These are phyloP conservation scores for Phorcus lineatus DNA, from an alignment of 2,888 invertebrate species.

Conservation along the genomic window DNA sequence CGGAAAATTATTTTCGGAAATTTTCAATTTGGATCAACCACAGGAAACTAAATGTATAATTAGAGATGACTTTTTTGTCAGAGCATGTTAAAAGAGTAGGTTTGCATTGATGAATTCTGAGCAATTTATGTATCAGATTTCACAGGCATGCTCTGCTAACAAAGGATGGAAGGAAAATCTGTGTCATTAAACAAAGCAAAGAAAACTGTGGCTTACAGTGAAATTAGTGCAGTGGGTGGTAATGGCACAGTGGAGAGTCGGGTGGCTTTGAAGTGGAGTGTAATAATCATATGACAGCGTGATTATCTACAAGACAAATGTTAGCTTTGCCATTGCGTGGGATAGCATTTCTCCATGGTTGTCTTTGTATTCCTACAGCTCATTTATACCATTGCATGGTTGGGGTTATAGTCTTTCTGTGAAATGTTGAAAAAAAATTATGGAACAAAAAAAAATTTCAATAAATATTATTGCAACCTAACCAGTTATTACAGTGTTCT, in stretches of 20 bases:
- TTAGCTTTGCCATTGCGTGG: not conserved
- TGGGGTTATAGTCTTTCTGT: no score
- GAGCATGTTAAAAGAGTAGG: conserved; percentile 9
- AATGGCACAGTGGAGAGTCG: not conserved
- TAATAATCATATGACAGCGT: not conserved
- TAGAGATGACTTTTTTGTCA: not conserved
- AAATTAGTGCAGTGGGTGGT: conserved; percentile 1
- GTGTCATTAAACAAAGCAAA: conserved; percentile 17
- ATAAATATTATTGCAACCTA: no score
- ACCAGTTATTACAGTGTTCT: no score
- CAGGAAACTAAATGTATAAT: conserved; percentile 19
- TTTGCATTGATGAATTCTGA: conserved; percentile 3
- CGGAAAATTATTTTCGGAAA: conserved; percentile 17
- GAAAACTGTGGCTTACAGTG: not conserved
- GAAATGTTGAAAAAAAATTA: no score
- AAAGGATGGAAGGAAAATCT: conserved; percentile 5
- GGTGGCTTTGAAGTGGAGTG: not conserved
- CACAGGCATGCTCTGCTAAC: conserved; percentile 16
- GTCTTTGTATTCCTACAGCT: no score
- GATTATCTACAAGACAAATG: conserved; percentile 5
- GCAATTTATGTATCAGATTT: conserved; percentile 20
- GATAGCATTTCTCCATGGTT: not conserved
- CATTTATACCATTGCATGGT: no score
- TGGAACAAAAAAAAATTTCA: no score
- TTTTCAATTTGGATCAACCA: conserved; percentile 10